Conservation (phyloP, 30 jellyfish, hydroid and myxozoan species). For the Aurelia aurita complex sp. Pacific region DNA sequence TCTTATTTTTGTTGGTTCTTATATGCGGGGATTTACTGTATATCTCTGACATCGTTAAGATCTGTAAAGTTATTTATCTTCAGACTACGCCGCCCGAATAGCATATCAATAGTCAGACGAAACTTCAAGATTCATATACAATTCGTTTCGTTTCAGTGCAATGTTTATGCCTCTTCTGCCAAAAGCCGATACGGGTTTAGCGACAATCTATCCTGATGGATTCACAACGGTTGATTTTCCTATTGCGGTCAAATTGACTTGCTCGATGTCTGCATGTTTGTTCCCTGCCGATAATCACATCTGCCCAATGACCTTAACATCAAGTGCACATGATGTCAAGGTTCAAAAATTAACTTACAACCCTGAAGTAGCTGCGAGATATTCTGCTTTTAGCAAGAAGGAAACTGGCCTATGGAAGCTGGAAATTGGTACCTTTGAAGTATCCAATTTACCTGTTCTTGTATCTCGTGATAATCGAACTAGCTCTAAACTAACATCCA, state of each 20-base stretch:
- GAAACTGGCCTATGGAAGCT: conserved; percentile 53
- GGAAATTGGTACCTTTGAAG: neutral
- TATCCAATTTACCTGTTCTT: too few species aligned
- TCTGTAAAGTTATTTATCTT: too few species aligned
- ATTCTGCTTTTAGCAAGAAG: conserved; percentile 7
- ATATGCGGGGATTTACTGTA: too few species aligned
- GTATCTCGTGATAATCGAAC: too few species aligned
- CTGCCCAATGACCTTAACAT: conserved; percentile 20
- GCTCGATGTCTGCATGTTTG: conserved; percentile 59
- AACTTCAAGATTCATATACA: neutral
- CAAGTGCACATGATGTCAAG: conserved; percentile 14
- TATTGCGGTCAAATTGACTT: conserved; percentile 14
- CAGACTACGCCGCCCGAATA: too few species aligned
- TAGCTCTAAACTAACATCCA: too few species aligned
- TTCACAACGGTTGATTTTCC: conserved; percentile 26
- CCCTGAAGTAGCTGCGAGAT: neutral
- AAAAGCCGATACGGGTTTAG: neutral
- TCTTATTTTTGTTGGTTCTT: too few species aligned
- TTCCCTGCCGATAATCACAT: conserved; percentile 47
- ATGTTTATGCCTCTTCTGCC: conserved; percentile 11
- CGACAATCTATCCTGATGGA: conserved; percentile 33
- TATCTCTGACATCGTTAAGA: too few species aligned
- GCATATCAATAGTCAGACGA: too few species aligned
- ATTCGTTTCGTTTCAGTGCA: conserved; percentile 8
- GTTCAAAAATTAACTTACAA: neutral